Percentiles rank a stretch among this genome's conserved stretches.
Evolutionary conservation across 2,888 invertebrate species (phyloP).

Genomic region (Chymomyza caudatula): DNA sequence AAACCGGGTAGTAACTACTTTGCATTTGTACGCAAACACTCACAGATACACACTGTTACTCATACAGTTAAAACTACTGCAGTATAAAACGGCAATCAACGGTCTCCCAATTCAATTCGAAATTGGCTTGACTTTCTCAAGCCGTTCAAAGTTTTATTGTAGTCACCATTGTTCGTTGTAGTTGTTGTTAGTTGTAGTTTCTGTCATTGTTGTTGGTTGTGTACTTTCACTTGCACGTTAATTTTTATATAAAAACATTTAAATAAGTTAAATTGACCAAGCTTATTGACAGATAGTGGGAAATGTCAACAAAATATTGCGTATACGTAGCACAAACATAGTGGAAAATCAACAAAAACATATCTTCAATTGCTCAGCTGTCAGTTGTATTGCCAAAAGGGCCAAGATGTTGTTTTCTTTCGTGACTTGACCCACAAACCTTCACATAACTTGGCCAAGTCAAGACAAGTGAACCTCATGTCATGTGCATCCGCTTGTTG

Average conservation of each 20-base stretch:
- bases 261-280: slow-evolving; percentile 12
- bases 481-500: neutral
- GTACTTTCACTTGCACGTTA: slow-evolving; percentile 59
- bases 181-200: neutral
- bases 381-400: slow-evolving; percentile 28
- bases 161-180: slow-evolving; percentile 1
- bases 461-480: neutral
- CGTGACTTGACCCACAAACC: neutral
- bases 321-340: neutral
- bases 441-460: neutral
- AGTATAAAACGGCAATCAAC: neutral
- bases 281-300: neutral
- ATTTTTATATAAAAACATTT: slow-evolving; percentile 31
- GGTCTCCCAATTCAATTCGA: slow-evolving; percentile 17
- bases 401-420: neutral
- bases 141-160: slow-evolving; percentile 45
- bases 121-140: slow-evolving; percentile 56
- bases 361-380: neutral
- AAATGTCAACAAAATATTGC: neutral
- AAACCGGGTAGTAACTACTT: slow-evolving; percentile 21
- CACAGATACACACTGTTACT: neutral
- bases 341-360: neutral
- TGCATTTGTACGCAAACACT: slow-evolving; percentile 11
- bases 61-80: neutral
- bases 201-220: neutral